Percentiles rank a stretch among this genome's conserved stretches.
Evolutionary conservation across 2,797 vertebrate species (phyloP).

Genomic region (Pipistrellus pygmaeus): DNA sequence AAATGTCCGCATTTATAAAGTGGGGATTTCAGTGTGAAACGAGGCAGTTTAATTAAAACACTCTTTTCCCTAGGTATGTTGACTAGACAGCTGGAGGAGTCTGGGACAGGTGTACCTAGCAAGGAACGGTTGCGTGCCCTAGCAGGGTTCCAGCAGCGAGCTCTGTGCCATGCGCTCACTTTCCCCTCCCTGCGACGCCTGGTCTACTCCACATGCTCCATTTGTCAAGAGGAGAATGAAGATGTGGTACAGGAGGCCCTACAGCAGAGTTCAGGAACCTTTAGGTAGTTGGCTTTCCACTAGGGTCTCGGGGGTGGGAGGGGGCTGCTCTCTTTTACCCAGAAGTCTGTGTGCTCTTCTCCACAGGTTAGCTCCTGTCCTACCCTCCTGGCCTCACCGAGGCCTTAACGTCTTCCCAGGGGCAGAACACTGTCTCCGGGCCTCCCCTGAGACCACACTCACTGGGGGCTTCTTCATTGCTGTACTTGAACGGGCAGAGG

Average conservation of each 20-base stretch:
- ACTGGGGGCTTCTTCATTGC: slow-evolving; percentile 97
- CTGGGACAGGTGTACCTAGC: background rate
- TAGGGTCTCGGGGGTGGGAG: too few species aligned
- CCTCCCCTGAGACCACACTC: slow-evolving; percentile 89
- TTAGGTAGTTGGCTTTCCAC: slow-evolving; percentile 88
- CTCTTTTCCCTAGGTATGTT: slow-evolving; percentile 90
- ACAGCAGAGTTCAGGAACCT: slow-evolving; percentile 85
- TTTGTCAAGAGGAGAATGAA: slow-evolving; percentile 95
- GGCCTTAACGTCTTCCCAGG: slow-evolving; percentile 89
- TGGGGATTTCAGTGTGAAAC: background rate
- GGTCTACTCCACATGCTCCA: slow-evolving; percentile 96
- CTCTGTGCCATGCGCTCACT: slow-evolving; percentile 90
- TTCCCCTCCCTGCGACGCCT: slow-evolving; percentile 92
- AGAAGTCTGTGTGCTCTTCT: accelerated
- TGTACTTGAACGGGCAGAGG: slow-evolving; percentile 88
- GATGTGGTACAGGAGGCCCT: slow-evolving; percentile 91
- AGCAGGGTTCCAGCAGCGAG: slow-evolving; percentile 93
- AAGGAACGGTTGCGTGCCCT: slow-evolving; percentile 90
- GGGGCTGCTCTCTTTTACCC: background rate
- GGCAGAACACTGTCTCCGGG: slow-evolving; percentile 92
- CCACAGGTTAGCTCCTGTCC: slow-evolving; percentile 89
- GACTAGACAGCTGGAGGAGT: slow-evolving; percentile 78
- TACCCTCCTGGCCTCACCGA: slow-evolving; percentile 93
- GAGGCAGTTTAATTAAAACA: background rate
- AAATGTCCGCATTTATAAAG: background rate